Evolutionary conservation across 2,888 invertebrate genomes (phyloP), one percentile per base, ranked within the genome.

Genomic region (Nesidiocoris tenuis): DNA sequence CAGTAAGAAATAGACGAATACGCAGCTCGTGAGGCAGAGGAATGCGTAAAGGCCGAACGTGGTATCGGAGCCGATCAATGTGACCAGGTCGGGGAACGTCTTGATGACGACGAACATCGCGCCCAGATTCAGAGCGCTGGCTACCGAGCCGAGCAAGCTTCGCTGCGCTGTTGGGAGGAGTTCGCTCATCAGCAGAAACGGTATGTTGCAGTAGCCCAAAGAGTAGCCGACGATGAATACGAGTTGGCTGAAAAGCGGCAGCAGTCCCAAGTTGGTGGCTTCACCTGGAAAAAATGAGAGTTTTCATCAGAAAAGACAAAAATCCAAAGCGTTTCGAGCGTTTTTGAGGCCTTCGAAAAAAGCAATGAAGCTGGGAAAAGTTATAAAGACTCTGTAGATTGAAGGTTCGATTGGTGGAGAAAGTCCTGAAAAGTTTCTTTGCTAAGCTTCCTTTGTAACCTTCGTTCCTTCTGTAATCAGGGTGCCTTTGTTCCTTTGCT

Each of bases 111-210:
- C 82, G 81, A 87, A 87, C 87, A 87, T 87, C 5, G 86, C 85
- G 0, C 86, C 80, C 59, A 88, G 81, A 81, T 87, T 87, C 80
- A 87, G 85, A 0, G 87, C 85, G 64, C 87, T 87, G 12, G 87
- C 86, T 82, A 87, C 84, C 0, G 87, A 86, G 0, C 87, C 86
- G 2, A 88, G 84, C 79, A 86, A 84, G 17, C 87, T 86, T 74
- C 87, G 84, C 81, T 87, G 85, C 66, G 87, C 85, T 0, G 86
- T 81, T 70, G 90, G 87, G 82, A 90, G 86, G 80, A 89, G 81
- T 82, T 89, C 89, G 0, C 89, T 86, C 78, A 89, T 85, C 77
- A 89, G 82, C 56, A 89, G 82, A 84, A 89, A 89, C 0, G 89
- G 89, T 12, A 89, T 84, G 0, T 88, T 88, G 0, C 88, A 88